A percentile compares a stretch with the other conserved stretches of the same genome.
These are phyloP conservation scores for Carposina sasakii DNA, from an alignment of 1,140 invertebrate genomes.

Conservation along the genomic window DNA sequence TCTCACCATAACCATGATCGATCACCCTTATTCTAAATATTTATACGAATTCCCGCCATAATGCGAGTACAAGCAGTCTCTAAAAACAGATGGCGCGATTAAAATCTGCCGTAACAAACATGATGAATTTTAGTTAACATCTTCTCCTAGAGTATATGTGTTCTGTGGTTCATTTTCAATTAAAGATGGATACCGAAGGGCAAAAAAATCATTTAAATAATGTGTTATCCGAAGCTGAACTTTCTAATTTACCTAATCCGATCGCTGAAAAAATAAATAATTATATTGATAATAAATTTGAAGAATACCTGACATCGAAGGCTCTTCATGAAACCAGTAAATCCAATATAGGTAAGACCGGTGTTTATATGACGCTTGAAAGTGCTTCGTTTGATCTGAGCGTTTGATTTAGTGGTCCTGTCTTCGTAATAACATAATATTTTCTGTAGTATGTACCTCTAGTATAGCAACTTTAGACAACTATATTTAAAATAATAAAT, in stretches of 20 bases:
- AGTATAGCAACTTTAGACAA: no score
- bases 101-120: no score
- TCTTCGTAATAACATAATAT: no score
- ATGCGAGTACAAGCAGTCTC: no score
- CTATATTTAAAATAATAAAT: no score
- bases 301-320: conserved; percentile 80
- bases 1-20: no score
- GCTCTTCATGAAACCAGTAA: conserved; percentile 77
- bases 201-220: conserved; percentile 64
- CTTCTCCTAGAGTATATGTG: no score
- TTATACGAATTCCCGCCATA: no score
- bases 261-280: conserved; percentile 74
- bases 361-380: conserved; percentile 23
- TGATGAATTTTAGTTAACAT: no score
- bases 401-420: neutral
- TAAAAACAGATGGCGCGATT: no score
- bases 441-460: no score
- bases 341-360: conserved; percentile 74
- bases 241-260: conserved; percentile 42
- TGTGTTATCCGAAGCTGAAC: conserved; percentile 62
- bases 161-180: conserved; percentile 27
- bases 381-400: neutral
- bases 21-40: no score
- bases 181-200: conserved; percentile 59
- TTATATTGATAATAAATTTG: conserved; percentile 77